Evolutionary conservation across 2,888 invertebrate species (phyloP), one percentile per base, ranked within the genome.

Genomic region (Cacoxenus indagator): DNA sequence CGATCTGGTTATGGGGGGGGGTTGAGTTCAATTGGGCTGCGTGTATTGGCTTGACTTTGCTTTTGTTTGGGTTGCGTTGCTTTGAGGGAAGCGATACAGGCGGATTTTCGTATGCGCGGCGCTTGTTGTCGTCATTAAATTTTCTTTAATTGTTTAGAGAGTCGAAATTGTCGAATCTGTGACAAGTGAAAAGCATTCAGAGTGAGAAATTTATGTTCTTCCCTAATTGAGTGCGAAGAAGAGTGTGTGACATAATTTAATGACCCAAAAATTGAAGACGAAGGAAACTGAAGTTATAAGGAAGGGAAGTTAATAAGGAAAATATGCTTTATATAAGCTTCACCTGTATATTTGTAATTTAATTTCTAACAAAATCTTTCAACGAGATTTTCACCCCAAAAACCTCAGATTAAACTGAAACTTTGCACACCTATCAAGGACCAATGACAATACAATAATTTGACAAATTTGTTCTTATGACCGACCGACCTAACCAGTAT

Each of bases 51-150:
- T 37, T 37, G 37, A 37, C 37, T 37, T 37, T 37, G 37, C 8
- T 37, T 37, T 37, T 37, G 37, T 11, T 11, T 37, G 8, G 37
- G 14, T n/a, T n/a, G n/a, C n/a, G n/a, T n/a, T n/a, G 22, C 24
- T 19, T 51, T 9, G 22, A 19, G 6, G 22, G 17, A 51, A 17
- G 17, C 51, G 51, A 9, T 37, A 11, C 37, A 9, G 54, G 22
- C 4, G 29, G 22, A 62, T 45, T 62, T 62, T 62, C 29, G 19
- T 62, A 24, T 62, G 61, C 31, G 61, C 43, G n/a, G 45, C 61
- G 61, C 45, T 62, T 62, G 61, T 29, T 62, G 43, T 62, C 45
- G 78, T 81, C 81, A 81, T 82, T 81, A 81, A 80, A 72, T 78
- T 68, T 69, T 75, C 70, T 73, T 82, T 81, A 81, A 82, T 81